Percentiles rank a stretch among this genome's conserved stretches.
Conservation (phyloP, 1,140 invertebrate genomes). For the Dreissena rostriformis region DNA sequence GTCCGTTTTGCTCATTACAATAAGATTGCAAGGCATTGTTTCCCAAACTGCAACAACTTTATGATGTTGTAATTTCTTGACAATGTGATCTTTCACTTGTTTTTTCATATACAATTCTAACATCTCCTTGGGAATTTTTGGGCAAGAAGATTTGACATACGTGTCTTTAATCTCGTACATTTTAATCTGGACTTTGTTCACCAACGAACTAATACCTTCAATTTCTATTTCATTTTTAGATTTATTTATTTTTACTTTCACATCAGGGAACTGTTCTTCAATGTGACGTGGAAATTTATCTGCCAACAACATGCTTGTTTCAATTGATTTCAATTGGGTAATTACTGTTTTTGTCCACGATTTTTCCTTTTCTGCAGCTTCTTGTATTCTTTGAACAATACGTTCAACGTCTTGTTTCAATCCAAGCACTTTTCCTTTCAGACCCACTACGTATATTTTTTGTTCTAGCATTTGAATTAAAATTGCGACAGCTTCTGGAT, state of each 20-base stretch:
- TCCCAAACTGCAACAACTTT: constrained; percentile 32
- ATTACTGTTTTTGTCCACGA: constrained; percentile 20
- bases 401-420: background rate
- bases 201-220: constrained; percentile 14
- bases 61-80: constrained; percentile 27
- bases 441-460: constrained; percentile 31
- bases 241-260: constrained; percentile 30
- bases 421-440: background rate
- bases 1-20: constrained; percentile 3
- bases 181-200: constrained; percentile 12
- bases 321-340: constrained; percentile 4
- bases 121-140: background rate
- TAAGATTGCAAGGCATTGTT: background rate
- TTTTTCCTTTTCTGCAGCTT: constrained; percentile 29
- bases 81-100: constrained; percentile 19
- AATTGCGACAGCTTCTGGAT: constrained; percentile 28
- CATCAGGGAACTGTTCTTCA: constrained; percentile 1
- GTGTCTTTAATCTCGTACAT: constrained; percentile 13
- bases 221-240: constrained; percentile 32
- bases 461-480: constrained; percentile 4
- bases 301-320: constrained; percentile 40
- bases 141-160: background rate
- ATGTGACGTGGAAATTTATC: constrained; percentile 28
- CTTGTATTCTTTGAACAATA: constrained; percentile 28
- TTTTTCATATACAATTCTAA: background rate